Evolutionary conservation across 2,888 invertebrate genomes (phyloP).

Genomic region (Hyalella azteca): DNA sequence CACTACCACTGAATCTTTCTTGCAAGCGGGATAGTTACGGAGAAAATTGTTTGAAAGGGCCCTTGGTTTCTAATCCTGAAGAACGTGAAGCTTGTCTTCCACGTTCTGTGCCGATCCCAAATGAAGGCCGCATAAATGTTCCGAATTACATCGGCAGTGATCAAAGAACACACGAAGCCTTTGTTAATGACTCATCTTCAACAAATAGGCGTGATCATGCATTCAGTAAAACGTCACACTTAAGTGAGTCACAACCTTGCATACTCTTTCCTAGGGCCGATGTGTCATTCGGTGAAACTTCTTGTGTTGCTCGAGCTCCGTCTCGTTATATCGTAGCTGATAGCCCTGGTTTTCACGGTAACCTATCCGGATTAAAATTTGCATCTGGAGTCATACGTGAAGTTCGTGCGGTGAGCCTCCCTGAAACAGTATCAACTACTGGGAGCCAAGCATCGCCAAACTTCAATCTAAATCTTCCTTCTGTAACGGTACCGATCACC

Average conservation of each 20-base stretch:
- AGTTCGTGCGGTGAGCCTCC: neutral
- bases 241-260: neutral
- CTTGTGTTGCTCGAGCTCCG: neutral
- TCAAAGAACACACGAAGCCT: neutral
- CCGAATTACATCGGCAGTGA: neutral
- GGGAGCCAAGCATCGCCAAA: neutral
- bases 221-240: neutral
- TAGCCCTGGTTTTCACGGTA: neutral
- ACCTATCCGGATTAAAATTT: neutral
- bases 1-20: constrained; percentile 11
- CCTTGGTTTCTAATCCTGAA: neutral
- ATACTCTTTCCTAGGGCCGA: neutral
- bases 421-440: neutral
- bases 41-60: neutral
- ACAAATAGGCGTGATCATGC: neutral
- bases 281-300: neutral
- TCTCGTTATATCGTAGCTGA: neutral
- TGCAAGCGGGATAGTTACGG: constrained; percentile 12
- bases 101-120: neutral
- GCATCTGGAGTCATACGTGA: constrained; percentile 11
- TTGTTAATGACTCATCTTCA: neutral
- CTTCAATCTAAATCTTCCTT: neutral
- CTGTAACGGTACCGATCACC: neutral
- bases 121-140: neutral
- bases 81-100: neutral